A percentile compares a stretch with the other conserved stretches of the same genome.
Conservation (phyloP, 2,888 invertebrate species). For the Euphydryas editha region DNA sequence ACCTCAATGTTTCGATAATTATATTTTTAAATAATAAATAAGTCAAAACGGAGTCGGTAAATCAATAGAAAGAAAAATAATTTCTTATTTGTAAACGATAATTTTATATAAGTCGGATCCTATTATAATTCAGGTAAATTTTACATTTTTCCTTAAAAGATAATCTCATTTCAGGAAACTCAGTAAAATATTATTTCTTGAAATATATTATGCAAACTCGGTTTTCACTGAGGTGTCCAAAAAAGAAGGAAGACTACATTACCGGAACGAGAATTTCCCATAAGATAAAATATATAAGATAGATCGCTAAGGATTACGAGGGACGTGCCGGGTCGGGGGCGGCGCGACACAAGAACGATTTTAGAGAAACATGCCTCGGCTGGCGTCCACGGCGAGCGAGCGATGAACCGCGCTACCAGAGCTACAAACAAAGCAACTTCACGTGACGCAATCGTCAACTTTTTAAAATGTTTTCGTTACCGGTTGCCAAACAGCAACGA, state of each 20-base stretch:
- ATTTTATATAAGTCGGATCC: background rate
- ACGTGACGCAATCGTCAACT: no score
- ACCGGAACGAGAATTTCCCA: conserved; percentile 27
- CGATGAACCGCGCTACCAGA: background rate
- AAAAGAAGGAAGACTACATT: conserved; percentile 29
- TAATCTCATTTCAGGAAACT: background rate
- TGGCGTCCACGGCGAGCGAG: background rate
- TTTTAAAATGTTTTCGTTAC: no score
- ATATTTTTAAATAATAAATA: no score
- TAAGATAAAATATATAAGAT: conserved; percentile 25
- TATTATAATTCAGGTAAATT: conserved; percentile 1
- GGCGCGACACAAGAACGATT: conserved; percentile 22
- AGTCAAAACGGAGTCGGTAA: background rate
- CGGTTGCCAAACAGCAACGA: no score
- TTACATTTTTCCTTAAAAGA: background rate
- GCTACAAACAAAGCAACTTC: background rate
- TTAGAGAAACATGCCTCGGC: conserved; percentile 15
- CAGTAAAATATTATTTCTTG: background rate
- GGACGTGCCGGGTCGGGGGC: conserved; percentile 9
- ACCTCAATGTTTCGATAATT: no score
- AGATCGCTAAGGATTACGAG: conserved; percentile 15
- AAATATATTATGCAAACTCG: conserved; percentile 21
- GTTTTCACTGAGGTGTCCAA: conserved; percentile 15
- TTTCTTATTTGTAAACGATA: background rate
- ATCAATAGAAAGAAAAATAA: background rate